Percentiles rank a stretch among this genome's conserved stretches.
phyloP scores from a whole-genome alignment of 2,113 vertebrate species.

The Odobenus rosmarus region DNA sequence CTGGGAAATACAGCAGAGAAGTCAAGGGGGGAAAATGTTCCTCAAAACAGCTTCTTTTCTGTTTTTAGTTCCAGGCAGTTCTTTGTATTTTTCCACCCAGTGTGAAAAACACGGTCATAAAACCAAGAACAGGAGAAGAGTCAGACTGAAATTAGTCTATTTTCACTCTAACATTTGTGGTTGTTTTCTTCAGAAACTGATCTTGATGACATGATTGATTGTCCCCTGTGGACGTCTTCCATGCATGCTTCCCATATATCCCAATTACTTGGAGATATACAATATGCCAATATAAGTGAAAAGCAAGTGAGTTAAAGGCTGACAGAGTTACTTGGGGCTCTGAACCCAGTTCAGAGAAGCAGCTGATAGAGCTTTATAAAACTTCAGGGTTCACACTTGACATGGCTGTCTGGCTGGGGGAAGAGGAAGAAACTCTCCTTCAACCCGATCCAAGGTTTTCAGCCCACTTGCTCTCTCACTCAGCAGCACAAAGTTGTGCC shows the following conservation, averaged over 20 bases:
- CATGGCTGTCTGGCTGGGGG: fast-evolving
- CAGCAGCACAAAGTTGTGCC: background rate
- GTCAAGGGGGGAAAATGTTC: background rate
- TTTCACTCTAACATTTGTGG: background rate
- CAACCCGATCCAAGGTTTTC: background rate
- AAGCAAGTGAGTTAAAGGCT: background rate
- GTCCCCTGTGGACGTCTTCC: background rate
- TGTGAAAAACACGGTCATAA: conserved; percentile 61
- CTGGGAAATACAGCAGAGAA: background rate
- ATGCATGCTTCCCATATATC: background rate
- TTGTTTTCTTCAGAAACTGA: background rate
- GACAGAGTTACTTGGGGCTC: background rate
- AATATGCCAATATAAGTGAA: fast-evolving
- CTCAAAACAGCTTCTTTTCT: conserved; percentile 7
- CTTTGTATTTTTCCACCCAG: conserved; percentile 66
- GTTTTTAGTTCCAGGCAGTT: conserved; percentile 51
- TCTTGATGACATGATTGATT: conserved; percentile 25
- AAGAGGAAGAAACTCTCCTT: background rate
- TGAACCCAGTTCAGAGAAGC: background rate
- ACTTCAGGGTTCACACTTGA: background rate
- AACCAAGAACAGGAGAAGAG: conserved; percentile 54
- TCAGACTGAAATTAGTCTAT: conserved; percentile 51
- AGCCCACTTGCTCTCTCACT: background rate
- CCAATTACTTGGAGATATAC: background rate
- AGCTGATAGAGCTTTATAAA: background rate